A percentile compares a stretch with the other conserved stretches of the same genome.
Evolutionary conservation across 2,888 invertebrate species (phyloP).

Genomic region (Sclerodermus sp.): DNA sequence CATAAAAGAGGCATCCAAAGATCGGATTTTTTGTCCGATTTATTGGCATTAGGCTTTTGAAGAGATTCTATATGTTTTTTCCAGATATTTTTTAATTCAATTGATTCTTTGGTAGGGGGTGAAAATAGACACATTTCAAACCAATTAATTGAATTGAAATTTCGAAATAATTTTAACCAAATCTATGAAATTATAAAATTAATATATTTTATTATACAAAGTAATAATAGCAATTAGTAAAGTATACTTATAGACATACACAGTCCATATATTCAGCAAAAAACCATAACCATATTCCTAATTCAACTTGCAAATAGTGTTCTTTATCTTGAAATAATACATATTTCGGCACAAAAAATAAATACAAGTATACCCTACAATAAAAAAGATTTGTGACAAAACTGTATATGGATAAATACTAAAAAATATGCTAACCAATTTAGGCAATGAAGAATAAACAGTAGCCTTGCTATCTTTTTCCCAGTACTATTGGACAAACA

Average conservation of each 20-base stretch:
- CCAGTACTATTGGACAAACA: conserved; percentile 27
- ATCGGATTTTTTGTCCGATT: conserved; percentile 32
- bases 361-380: conserved; percentile 38
- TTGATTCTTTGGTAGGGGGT: conserved; percentile 36
- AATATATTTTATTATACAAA: background rate
- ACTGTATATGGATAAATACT: background rate
- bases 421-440: conserved; percentile 35
- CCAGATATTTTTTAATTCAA: conserved; percentile 36
- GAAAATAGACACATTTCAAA: conserved; percentile 37
- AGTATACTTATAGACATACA: conserved; percentile 22
- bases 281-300: conserved; percentile 42
- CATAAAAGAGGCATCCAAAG: conserved; percentile 42
- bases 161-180: conserved; percentile 24
- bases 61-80: conserved; percentile 33
- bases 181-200: conserved; percentile 13
- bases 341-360: conserved; percentile 36
- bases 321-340: conserved; percentile 29
- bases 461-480: conserved; percentile 28
- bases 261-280: conserved; percentile 38
- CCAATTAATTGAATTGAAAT: conserved; percentile 25
- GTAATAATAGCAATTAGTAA: background rate
- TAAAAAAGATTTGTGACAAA: background rate
- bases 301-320: conserved; percentile 21
- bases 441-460: conserved; percentile 35
- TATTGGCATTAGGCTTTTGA: conserved; percentile 13